A percentile compares a stretch with the other conserved stretches of the same genome.
Conservation (phyloP, 2,113 vertebrate genomes). For the Misgurnus anguillicaudatus region DNA sequence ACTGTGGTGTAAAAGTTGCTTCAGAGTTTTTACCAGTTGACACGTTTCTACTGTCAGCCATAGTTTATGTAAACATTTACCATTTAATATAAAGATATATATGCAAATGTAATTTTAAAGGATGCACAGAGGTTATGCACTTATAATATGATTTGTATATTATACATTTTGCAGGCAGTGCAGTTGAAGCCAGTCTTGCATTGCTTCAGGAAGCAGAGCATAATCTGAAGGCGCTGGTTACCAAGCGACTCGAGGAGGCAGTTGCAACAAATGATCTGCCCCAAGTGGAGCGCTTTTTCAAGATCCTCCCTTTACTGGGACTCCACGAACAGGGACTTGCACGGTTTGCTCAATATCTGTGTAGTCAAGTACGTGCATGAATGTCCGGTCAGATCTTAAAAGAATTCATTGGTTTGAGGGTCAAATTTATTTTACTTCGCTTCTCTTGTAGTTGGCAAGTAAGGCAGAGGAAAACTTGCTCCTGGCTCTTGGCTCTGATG, state of each 20-base stretch:
- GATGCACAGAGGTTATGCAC: neutral
- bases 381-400: neutral
- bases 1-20: too few relatives aligned
- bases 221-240: slow-evolving; percentile 89
- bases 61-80: too few relatives aligned
- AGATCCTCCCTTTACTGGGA: slow-evolving; percentile 94
- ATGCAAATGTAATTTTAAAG: neutral
- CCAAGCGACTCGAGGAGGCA: slow-evolving; percentile 86
- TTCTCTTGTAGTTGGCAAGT: slow-evolving; percentile 80
- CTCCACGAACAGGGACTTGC: slow-evolving; percentile 95
- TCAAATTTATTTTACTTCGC: neutral
- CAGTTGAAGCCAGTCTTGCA: slow-evolving; percentile 91
- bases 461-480: slow-evolving; percentile 94
- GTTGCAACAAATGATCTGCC: slow-evolving; percentile 87
- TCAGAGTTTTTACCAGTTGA: too few relatives aligned
- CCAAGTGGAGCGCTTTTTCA: slow-evolving; percentile 97
- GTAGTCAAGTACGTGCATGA: slow-evolving; percentile 85
- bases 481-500: slow-evolving; percentile 85
- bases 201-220: slow-evolving; percentile 92
- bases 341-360: slow-evolving; percentile 93
- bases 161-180: slow-evolving; percentile 74
- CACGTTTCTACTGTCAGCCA: too few relatives aligned
- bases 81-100: too few relatives aligned
- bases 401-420: neutral
- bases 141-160: neutral